Evolutionary conservation across 2,797 vertebrate genomes (phyloP).

Genomic region (Melopsittacus undulatus): DNA sequence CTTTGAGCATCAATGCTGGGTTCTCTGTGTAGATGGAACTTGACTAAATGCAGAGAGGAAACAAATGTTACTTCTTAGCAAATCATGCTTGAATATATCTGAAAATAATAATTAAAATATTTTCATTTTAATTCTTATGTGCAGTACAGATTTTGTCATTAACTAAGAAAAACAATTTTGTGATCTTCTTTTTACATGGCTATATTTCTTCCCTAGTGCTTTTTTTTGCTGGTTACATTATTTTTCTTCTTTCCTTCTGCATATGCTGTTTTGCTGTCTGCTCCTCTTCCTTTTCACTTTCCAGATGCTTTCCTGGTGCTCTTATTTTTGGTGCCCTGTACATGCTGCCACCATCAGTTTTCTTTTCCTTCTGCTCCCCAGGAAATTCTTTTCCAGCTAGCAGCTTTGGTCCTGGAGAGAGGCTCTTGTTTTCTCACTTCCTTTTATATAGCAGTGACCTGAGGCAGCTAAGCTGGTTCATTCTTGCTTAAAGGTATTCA

Average conservation of each 20-base stretch:
- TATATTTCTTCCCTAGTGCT: neutral
- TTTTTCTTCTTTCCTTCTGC: neutral
- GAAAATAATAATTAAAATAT: neutral
- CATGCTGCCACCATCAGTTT: conserved; percentile 45
- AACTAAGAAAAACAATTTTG: neutral
- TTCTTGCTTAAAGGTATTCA: conserved; percentile 70
- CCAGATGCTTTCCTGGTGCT: conserved; percentile 46
- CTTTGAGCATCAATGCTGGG: neutral
- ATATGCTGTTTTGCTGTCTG: conserved; percentile 5
- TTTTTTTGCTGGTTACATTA: neutral
- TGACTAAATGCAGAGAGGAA: neutral
- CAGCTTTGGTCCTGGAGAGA: conserved; percentile 65
- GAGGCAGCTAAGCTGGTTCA: conserved; percentile 60
- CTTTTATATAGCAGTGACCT: conserved; percentile 64
- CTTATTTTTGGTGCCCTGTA: conserved; percentile 49
- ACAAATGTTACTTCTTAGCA: neutral
- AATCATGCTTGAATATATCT: neutral
- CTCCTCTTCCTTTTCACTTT: conserved; percentile 32
- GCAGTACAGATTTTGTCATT: neutral
- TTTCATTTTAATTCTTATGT: neutral
- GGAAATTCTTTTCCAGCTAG: conserved; percentile 68
- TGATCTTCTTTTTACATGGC: neutral
- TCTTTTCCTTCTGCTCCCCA: conserved; percentile 56
- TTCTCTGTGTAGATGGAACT: neutral
- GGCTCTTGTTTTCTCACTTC: conserved; percentile 65